Conservation (phyloP, 1,140 invertebrate genomes). For the Lordiphosa mommai region DNA sequence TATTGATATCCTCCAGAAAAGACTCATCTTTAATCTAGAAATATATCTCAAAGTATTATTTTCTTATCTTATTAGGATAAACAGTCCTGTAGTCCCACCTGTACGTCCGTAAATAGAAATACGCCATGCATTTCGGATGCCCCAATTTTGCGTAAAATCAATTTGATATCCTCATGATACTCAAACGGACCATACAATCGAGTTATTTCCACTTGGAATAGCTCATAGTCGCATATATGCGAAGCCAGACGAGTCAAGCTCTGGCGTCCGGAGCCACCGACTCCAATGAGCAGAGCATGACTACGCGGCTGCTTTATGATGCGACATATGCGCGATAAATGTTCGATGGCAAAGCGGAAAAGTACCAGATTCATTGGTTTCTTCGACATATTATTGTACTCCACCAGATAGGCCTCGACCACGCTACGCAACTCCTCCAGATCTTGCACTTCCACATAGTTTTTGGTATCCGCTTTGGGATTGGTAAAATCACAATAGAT, state of each 20-base stretch:
- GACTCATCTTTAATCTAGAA: constrained; percentile 93
- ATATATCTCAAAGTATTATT: constrained; percentile 28
- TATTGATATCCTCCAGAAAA: constrained; percentile 96
- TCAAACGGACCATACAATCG: constrained; percentile 90
- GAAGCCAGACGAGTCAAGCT: constrained; percentile 93
- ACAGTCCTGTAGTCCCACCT: constrained; percentile 81
- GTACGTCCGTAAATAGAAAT: constrained; percentile 94
- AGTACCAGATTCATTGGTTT: constrained; percentile 98
- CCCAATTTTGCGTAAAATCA: constrained; percentile 89
- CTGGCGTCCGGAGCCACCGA: constrained; percentile 95
- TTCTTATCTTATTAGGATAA: background rate
- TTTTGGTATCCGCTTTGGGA: constrained; percentile 92
- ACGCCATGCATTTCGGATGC: constrained; percentile 92
- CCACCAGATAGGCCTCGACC: constrained; percentile 94
- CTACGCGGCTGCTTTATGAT: constrained; percentile 95
- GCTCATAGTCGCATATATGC: constrained; percentile 95
- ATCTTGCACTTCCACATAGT: constrained; percentile 94
- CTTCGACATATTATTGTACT: constrained; percentile 98
- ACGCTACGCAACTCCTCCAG: constrained; percentile 90
- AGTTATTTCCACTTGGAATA: constrained; percentile 95
- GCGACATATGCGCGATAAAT: constrained; percentile 93
- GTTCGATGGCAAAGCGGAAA: constrained; percentile 97
- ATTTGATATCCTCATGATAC: constrained; percentile 95
- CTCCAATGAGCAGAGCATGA: constrained; percentile 91
- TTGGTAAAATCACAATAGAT: constrained; percentile 98